Evolutionary conservation across 2,888 invertebrate genomes (phyloP), one percentile per base, ranked within the genome.

Genomic region (Apantesis nais): DNA sequence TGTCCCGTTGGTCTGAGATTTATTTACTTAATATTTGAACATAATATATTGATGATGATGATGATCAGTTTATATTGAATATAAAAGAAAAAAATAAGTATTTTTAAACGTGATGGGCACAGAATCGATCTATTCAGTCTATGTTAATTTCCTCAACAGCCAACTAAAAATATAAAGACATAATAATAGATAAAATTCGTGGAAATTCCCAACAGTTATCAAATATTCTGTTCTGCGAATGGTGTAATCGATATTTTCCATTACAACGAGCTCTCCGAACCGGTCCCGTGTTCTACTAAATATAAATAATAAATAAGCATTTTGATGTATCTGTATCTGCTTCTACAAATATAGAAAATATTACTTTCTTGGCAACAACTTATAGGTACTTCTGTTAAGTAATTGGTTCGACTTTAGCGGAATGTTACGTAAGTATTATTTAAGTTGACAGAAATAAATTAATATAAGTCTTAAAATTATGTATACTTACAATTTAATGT

Each of bases 251-350:
- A 88, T 87, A 88, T 76, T 83, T 82, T 67, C 70, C 77, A 78
- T 78, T 80, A 81, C 82, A 76, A 81, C 64, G 48, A 39, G 12
- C 39, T 22, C 60, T 34, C 39, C 16, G 14, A 14, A 41, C 44
- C 16, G 0, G 55, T 61, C 66, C 66, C 71, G 68, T 82, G 82
- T 86, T 86, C 44, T 80, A 70, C 77, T 70, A 77, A 70, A 75
- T 74, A 81, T 88, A 81, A 86, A 89, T 88, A 87, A 84, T 85
- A 83, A 81, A 85, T 83, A 73, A 16, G 29, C 34, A 71, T 16
- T 65, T 48, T 22, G 5, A 48, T 52, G 31, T 66, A 62, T 41
- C 37, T 12, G 11, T 44, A 31, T 22, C 12, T 44, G 44, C 34
- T 64, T 63, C 58, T 60, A n/a, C n/a, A 64, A 67, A 58, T 19